phyloP scores from a whole-genome alignment of 2,113 vertebrate species.

The Tinamus guttatus region DNA sequence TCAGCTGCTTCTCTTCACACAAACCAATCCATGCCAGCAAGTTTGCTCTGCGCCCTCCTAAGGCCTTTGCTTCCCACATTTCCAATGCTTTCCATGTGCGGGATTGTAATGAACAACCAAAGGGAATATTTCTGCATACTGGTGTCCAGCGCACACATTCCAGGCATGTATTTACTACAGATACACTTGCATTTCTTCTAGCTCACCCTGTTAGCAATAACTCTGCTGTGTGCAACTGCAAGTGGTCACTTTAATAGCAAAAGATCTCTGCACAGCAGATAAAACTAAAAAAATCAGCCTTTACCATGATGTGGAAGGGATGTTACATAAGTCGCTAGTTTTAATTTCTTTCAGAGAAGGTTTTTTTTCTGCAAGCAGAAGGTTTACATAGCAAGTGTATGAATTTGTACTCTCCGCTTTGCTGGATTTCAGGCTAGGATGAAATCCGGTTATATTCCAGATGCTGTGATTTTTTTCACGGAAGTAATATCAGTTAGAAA shows the following conservation, averaged over 20 bases:
- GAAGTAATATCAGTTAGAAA: not conserved
- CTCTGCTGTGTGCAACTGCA: not conserved
- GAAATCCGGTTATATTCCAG: not conserved
- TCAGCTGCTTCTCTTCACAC: not conserved
- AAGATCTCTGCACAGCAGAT: not conserved
- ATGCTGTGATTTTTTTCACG: not conserved
- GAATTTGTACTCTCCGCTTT: not conserved
- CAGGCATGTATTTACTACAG: not conserved
- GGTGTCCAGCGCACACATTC: not conserved
- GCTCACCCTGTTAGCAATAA: not conserved
- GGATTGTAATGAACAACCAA: not conserved
- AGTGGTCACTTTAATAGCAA: not conserved
- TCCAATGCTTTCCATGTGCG: not conserved
- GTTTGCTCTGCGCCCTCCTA: not conserved
- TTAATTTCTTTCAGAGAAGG: not conserved
- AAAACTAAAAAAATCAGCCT: not conserved
- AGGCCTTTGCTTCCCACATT: not conserved
- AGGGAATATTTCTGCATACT: not conserved
- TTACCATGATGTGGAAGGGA: not conserved
- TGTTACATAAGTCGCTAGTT: not conserved
- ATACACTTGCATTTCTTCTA: not conserved
- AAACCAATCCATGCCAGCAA: not conserved
- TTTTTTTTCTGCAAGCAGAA: not conserved
- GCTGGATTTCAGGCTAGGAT: not conserved
- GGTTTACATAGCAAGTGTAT: not conserved